Evolutionary conservation across 2,888 invertebrate genomes (phyloP).

Genomic region (Noctua pronuba): DNA sequence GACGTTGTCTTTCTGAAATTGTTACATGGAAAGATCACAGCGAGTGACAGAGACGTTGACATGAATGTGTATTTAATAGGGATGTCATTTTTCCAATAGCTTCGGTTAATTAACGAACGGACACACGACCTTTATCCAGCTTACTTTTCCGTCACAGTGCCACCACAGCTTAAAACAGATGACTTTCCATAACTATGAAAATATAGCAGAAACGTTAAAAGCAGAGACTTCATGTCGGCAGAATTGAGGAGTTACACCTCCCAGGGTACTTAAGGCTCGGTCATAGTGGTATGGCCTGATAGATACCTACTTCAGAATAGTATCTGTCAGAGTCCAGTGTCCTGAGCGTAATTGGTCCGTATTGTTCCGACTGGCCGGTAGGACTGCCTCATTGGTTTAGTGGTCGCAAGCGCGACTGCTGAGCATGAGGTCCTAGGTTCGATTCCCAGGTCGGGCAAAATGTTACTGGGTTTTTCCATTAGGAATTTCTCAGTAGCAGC

Average conservation of each 20-base stretch:
- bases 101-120: conserved; percentile 6
- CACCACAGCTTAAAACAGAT: conserved; percentile 5
- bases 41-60: not conserved
- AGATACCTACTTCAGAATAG: not conserved
- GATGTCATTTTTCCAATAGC: not conserved
- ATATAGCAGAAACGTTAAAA: not conserved
- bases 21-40: not conserved
- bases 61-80: not conserved
- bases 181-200: not conserved
- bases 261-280: too few species aligned
- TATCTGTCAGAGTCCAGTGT: not conserved
- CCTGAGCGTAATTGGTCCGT: not conserved
- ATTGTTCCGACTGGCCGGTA: too few species aligned
- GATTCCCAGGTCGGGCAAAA: too few species aligned
- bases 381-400: too few species aligned
- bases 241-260: not conserved
- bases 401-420: too few species aligned
- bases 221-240: not conserved
- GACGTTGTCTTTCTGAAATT: not conserved
- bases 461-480: too few species aligned
- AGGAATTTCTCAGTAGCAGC: too few species aligned
- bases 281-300: too few species aligned
- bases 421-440: too few species aligned
- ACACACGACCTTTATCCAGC: not conserved
- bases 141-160: not conserved